Evolutionary conservation across 2,888 invertebrate species (phyloP).

Genomic region (Sinopyrophorus schimmeli): DNA sequence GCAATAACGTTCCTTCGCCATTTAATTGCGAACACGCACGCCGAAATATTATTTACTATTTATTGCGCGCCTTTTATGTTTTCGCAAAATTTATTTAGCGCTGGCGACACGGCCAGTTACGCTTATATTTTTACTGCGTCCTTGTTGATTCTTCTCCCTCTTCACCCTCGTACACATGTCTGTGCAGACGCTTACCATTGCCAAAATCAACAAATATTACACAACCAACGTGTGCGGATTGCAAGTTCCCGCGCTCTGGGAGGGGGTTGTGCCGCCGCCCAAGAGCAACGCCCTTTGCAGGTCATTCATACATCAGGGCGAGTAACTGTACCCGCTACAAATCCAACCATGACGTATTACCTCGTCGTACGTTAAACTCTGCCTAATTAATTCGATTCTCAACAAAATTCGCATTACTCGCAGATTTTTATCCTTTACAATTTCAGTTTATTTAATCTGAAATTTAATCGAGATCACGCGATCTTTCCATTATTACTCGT

Average conservation of each 20-base stretch:
- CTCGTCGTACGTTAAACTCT: slow-evolving; percentile 15
- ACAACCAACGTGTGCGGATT: slow-evolving; percentile 35
- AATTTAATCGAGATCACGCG: no score
- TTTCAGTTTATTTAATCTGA: no score
- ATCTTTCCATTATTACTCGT: no score
- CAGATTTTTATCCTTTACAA: no score
- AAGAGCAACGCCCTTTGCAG: slow-evolving; percentile 48
- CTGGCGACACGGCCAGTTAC: no score
- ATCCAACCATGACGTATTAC: slow-evolving; percentile 35
- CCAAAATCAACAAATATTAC: slow-evolving; percentile 41
- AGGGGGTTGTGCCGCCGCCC: slow-evolving; percentile 35
- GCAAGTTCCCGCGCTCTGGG: slow-evolving; percentile 25
- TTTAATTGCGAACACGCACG: slow-evolving; percentile 20
- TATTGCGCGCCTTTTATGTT: no score
- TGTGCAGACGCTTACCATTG: slow-evolving; percentile 32
- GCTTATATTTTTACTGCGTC: no score
- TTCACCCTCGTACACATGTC: slow-evolving; percentile 26
- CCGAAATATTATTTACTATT: no score
- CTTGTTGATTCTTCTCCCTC: slow-evolving; percentile 29
- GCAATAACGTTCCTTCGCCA: slow-evolving; percentile 25
- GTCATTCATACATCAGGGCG: slow-evolving; percentile 48
- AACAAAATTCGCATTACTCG: no score
- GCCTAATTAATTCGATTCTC: no score
- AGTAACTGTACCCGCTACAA: slow-evolving; percentile 34
- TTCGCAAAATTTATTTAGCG: no score